These are phyloP conservation scores for Characodon lateralis DNA, from an alignment of 2,797 vertebrate genomes.

Conservation along the genomic window DNA sequence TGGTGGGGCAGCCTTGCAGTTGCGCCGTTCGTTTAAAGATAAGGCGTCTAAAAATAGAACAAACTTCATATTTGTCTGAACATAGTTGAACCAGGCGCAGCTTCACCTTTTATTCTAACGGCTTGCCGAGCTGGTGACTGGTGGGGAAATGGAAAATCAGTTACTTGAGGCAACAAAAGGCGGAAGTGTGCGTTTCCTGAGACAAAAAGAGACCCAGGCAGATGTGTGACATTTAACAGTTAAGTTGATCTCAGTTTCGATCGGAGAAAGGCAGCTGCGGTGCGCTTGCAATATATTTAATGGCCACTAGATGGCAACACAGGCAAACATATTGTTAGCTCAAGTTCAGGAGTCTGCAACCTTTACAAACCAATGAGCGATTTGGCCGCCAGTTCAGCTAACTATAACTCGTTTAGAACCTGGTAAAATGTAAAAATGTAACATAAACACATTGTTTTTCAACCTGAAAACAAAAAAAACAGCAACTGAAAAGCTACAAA, in stretches of 20 bases:
- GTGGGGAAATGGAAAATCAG: slow-evolving; percentile 20
- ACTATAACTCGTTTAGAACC: neutral
- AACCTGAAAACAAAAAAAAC: neutral
- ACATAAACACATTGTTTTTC: too few relatives aligned
- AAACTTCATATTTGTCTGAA: slow-evolving; percentile 8
- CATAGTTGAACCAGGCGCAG: neutral
- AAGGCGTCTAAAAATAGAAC: slow-evolving; percentile 55
- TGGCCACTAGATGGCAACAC: slow-evolving; percentile 50
- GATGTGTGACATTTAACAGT: slow-evolving; percentile 34
- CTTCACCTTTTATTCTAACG: neutral
- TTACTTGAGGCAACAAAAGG: slow-evolving; percentile 34
- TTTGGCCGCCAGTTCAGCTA: neutral
- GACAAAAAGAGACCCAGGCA: slow-evolving; percentile 16
- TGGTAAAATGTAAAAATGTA: too few relatives aligned
- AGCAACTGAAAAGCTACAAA: neutral
- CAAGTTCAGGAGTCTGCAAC: too few relatives aligned
- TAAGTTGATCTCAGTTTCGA: slow-evolving; percentile 6
- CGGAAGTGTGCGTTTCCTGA: slow-evolving; percentile 74
- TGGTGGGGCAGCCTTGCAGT: neutral
- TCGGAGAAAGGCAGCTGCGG: neutral
- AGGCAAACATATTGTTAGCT: neutral
- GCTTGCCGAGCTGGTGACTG: neutral
- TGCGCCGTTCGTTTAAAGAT: slow-evolving; percentile 49
- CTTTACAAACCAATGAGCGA: neutral
- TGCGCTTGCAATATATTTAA: rapidly evolving